A percentile compares a stretch with the other conserved stretches of the same genome.
phyloP scores from a whole-genome alignment of 2,888 invertebrate species.

The Trachelus stipa region DNA sequence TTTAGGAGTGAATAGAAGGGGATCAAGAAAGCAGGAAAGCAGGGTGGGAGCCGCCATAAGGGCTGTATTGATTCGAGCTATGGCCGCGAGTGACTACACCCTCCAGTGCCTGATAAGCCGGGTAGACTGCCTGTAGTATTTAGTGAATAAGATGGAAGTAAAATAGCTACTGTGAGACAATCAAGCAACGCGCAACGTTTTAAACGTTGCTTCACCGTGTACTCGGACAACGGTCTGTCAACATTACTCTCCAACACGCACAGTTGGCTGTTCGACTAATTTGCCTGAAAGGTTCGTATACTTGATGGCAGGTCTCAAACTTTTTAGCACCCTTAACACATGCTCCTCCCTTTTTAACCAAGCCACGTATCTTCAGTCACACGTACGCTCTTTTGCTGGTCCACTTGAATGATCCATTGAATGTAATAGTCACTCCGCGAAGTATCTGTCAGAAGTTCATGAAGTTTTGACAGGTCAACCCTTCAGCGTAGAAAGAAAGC shows the following conservation, averaged over 20 bases:
- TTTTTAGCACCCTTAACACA: neutral
- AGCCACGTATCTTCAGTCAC: neutral
- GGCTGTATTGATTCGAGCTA: slow-evolving; percentile 59
- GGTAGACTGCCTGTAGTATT: neutral
- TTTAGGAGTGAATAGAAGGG: neutral
- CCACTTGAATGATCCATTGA: neutral
- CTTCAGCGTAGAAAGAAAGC: neutral
- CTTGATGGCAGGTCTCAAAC: neutral
- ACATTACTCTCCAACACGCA: neutral
- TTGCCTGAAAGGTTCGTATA: neutral
- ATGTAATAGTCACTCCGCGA: neutral
- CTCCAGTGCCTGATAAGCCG: slow-evolving; percentile 1
- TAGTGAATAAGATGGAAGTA: slow-evolving; percentile 21
- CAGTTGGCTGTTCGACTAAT: neutral
- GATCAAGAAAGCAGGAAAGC: neutral
- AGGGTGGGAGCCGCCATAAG: slow-evolving; percentile 43
- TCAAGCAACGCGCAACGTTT: neutral
- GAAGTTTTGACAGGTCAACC: neutral
- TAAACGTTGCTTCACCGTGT: neutral
- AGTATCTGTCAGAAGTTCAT: neutral
- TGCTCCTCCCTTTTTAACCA: neutral
- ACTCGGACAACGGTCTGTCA: neutral
- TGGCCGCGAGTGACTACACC: slow-evolving; percentile 43
- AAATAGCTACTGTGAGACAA: slow-evolving; percentile 14
- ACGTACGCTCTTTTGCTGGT: neutral